Conservation (phyloP, 2,888 invertebrate genomes). For the Philhelius pedissequus region DNA sequence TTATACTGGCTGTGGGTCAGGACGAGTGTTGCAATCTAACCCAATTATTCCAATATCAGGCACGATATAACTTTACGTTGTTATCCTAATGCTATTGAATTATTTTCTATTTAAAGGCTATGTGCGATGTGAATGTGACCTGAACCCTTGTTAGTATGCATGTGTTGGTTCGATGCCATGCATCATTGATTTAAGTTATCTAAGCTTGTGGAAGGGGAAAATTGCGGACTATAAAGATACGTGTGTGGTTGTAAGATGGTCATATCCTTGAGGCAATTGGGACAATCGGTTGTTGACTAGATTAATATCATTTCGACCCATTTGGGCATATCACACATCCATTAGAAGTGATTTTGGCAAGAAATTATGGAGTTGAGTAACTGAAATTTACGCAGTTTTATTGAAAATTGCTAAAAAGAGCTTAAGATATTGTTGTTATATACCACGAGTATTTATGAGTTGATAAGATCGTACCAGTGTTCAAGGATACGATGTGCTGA, state of each 20-base stretch:
- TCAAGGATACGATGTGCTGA: too few species aligned
- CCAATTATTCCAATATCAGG: constrained; percentile 63
- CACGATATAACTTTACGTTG: constrained; percentile 41
- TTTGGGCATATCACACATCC: constrained; percentile 28
- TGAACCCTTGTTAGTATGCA: background rate
- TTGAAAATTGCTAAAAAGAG: background rate
- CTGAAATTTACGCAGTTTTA: background rate
- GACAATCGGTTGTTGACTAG: constrained; percentile 32
- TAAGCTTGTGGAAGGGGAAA: background rate
- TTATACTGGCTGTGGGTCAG: constrained; percentile 16
- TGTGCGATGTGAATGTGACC: background rate
- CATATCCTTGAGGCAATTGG: background rate
- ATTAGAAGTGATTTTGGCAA: constrained; percentile 15
- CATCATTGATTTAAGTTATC: constrained; percentile 45
- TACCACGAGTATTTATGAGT: too few species aligned
- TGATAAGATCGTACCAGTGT: too few species aligned
- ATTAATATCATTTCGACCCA: constrained; percentile 24
- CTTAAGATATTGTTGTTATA: background rate
- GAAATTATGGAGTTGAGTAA: constrained; percentile 10
- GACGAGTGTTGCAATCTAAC: constrained; percentile 49
- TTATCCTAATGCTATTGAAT: constrained; percentile 57
- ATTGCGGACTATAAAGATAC: background rate
- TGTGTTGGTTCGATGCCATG: constrained; percentile 16
- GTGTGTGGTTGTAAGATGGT: background rate
- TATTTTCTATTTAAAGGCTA: constrained; percentile 52